Evolutionary conservation across 2,113 vertebrate species (phyloP).

Genomic region (Sardina pilchardus): DNA sequence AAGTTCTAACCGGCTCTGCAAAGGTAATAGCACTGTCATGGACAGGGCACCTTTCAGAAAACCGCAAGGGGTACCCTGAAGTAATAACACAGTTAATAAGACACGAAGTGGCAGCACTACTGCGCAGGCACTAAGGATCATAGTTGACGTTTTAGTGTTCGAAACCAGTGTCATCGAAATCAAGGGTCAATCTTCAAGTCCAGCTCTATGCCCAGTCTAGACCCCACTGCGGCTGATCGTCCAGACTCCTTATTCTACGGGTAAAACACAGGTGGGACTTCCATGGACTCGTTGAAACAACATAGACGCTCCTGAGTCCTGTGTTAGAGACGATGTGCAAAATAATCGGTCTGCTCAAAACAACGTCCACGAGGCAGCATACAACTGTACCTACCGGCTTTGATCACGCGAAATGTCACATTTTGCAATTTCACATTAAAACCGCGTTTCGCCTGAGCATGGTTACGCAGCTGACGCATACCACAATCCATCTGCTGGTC

Average conservation of each 20-base stretch:
- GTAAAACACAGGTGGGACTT: neutral
- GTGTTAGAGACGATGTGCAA: neutral
- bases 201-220: neutral
- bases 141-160: constrained; percentile 26
- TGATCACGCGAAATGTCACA: constrained; percentile 22
- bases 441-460: neutral
- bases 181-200: neutral
- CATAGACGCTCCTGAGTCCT: neutral
- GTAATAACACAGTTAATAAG: constrained; percentile 39
- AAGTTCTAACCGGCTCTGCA: constrained; percentile 16
- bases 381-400: constrained; percentile 1
- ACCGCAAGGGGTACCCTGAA: constrained; percentile 3
- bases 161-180: neutral
- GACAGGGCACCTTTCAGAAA: constrained; percentile 22
- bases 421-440: neutral
- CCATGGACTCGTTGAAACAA: neutral
- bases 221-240: neutral
- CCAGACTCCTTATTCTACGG: constrained; percentile 4
- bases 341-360: neutral
- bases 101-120: constrained; percentile 28
- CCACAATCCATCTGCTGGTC: neutral
- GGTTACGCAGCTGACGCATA: neutral
- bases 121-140: constrained; percentile 32
- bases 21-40: constrained; percentile 26
- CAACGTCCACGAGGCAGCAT: neutral